Evolutionary conservation across 2,888 invertebrate genomes (phyloP).

Genomic region (Hypolimnas misippus): DNA sequence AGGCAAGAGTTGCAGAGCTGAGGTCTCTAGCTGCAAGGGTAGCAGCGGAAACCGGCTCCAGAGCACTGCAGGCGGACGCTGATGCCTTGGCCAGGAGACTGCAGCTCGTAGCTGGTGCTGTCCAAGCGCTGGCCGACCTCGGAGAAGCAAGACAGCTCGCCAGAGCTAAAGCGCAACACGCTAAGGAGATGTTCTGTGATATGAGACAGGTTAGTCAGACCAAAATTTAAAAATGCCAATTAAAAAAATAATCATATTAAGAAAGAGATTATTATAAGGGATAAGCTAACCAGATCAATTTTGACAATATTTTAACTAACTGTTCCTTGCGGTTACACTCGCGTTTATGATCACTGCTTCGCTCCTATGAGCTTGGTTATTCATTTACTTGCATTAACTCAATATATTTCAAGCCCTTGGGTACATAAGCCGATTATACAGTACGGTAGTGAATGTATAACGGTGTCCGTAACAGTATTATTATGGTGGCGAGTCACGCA

Average conservation of each 20-base stretch:
- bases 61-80: constrained; percentile 90
- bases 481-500: constrained; percentile 43
- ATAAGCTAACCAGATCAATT: no score
- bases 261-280: no score
- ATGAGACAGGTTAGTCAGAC: constrained; percentile 88
- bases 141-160: constrained; percentile 88
- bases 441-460: constrained; percentile 31
- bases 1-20: constrained; percentile 89
- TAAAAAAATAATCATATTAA: not conserved
- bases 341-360: no score
- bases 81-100: constrained; percentile 89
- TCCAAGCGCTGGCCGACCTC: constrained; percentile 89
- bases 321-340: no score
- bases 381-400: no score
- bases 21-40: constrained; percentile 90
- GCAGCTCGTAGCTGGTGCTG: constrained; percentile 89
- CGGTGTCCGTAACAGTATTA: constrained; percentile 41
- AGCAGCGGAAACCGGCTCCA: constrained; percentile 90
- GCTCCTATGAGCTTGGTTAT: no score
- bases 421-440: constrained; percentile 7
- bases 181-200: constrained; percentile 86
- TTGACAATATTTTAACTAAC: no score
- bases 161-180: constrained; percentile 83
- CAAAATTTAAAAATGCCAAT: not conserved
- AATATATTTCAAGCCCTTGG: not conserved